phyloP scores from a whole-genome alignment of 2,113 vertebrate species.

The Anhinga anhinga region DNA sequence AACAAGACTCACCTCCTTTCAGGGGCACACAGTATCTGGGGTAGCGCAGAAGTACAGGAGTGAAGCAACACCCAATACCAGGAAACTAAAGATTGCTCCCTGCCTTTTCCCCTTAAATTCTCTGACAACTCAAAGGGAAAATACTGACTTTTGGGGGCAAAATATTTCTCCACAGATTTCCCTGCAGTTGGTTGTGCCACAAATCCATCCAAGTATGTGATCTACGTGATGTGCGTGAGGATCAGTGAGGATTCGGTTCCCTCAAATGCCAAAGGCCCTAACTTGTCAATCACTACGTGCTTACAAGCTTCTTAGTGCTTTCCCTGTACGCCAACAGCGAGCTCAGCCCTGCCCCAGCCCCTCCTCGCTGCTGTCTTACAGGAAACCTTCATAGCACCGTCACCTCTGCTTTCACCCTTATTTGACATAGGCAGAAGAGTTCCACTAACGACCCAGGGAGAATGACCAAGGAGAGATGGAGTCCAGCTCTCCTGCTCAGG shows the following conservation, averaged over 20 bases:
- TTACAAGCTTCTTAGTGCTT: background rate
- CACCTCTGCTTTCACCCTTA: background rate
- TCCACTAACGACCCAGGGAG: background rate
- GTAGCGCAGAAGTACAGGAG: background rate
- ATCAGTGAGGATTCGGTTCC: background rate
- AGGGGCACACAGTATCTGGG: too few relatives aligned
- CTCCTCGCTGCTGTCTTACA: fast-evolving
- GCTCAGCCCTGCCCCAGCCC: background rate
- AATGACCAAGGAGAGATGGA: background rate
- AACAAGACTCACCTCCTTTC: background rate
- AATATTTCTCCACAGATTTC: background rate
- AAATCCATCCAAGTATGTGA: background rate
- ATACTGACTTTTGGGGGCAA: background rate
- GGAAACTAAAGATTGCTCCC: background rate
- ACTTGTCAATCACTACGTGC: background rate
- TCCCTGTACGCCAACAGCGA: background rate
- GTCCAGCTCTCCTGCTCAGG: background rate
- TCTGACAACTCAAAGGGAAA: background rate
- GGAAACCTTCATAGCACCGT: fast-evolving
- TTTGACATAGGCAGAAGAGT: background rate
- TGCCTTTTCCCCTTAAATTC: background rate
- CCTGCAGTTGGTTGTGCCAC: background rate
- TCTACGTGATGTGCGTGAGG: background rate
- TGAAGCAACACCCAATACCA: background rate
- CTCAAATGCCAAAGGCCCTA: background rate